Base-by-base conservation (phyloP, 2,113 vertebrate genomes). In the Rousettus leschenaultii region DNA sequence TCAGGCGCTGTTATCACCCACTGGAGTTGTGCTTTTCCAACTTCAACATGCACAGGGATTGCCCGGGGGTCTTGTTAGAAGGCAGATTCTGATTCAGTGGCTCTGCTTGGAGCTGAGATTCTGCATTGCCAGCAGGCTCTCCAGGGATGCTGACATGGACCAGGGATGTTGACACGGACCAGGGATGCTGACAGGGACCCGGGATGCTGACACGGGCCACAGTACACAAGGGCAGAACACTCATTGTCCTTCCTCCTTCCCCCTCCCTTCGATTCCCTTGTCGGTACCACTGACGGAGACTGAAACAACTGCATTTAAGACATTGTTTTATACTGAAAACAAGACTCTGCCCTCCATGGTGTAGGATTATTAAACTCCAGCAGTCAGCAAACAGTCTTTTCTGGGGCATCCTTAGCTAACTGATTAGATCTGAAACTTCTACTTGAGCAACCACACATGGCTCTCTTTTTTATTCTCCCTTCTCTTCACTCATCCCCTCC, bases 1-100 rank as follows among this genome's bases (percentile, higher is more conserved):
- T 16, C 55, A 2, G 24, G 40, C 9, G 5, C 10, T 57, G 40
- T 45, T 65, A 6, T 9, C 51, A 68, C 30, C 38, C 28, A 3
- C 19, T 0, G 26, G 1, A 24, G 35, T 7, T 13, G 8, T 9
- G 74, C 24, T 70, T 53, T 28, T 22, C 77, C 28, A 43, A 61
- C 66, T 16, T n/a, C 19, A 2, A 0, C 0, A 5, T 30, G 38
- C 43, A 48, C 14, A 6, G 4, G 57, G 55, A 28, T 1, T 61
- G 38, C 66, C 65, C 11, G 11, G 11, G 61, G 28, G 28, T 35
- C n/a, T 45, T 61, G 24, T 21, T 61, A 22, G 82, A 55, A 48
- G 15, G 51, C 63, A 70, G 33, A 6, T 45, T 70, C 55, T 18
- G 53, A 38, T 1, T 14, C 74, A 55, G 38, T 3, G 26, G 57